A percentile compares a stretch with the other conserved stretches of the same genome.
phyloP scores from a whole-genome alignment of 2,888 invertebrate genomes.

The Acleris emargana region DNA sequence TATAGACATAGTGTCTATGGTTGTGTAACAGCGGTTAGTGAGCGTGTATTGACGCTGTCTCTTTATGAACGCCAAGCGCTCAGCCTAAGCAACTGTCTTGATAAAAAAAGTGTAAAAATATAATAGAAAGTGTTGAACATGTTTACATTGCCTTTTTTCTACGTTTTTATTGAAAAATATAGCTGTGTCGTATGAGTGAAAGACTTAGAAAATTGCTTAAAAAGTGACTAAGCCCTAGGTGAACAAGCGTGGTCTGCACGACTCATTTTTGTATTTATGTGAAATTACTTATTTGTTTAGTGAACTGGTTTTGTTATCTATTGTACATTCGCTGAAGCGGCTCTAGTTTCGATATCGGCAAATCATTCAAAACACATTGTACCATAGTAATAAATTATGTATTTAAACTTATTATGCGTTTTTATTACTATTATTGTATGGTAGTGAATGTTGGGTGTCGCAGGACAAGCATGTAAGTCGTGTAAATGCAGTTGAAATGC shows the following conservation, averaged over 20 bases:
- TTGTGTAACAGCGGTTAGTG: no score
- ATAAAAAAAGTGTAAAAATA: constrained; percentile 38
- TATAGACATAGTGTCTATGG: not conserved
- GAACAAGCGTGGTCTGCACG: constrained; percentile 57
- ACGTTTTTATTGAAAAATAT: constrained; percentile 72
- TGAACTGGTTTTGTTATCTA: constrained; percentile 43
- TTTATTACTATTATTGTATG: no score
- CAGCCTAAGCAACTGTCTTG: constrained; percentile 30
- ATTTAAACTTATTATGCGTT: constrained; percentile 64
- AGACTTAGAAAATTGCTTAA: constrained; percentile 59
- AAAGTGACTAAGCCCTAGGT: constrained; percentile 45
- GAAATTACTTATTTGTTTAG: constrained; percentile 39
- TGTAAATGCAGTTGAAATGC: no score
- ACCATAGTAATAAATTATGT: constrained; percentile 84
- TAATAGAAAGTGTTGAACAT: constrained; percentile 60
- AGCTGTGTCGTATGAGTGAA: constrained; percentile 57
- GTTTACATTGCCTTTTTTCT: constrained; percentile 71
- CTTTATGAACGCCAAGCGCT: constrained; percentile 13
- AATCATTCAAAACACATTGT: constrained; percentile 77
- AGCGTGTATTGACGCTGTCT: not conserved
- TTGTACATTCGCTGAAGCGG: constrained; percentile 47
- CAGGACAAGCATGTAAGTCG: no score
- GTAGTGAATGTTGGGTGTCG: no score
- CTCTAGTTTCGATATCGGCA: constrained; percentile 48
- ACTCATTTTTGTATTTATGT: constrained; percentile 40